Evolutionary conservation across 2,113 vertebrate species (phyloP).

Genomic region (Oryzias melastigma): DNA sequence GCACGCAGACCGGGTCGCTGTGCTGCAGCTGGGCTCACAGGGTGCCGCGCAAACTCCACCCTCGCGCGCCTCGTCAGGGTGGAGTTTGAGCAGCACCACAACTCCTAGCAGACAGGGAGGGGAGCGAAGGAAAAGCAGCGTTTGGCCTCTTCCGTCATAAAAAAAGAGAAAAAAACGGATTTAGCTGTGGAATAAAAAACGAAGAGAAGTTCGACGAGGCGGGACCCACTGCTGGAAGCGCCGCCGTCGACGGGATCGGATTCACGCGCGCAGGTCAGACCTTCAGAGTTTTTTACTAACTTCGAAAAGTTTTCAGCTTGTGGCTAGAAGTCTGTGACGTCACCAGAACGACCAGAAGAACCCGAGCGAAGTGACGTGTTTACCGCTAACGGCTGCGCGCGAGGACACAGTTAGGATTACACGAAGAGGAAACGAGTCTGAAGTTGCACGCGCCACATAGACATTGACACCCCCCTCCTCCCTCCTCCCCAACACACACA

Average conservation of each 20-base stretch:
- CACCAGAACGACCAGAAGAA: conserved; percentile 20
- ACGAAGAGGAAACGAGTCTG: conserved; percentile 4
- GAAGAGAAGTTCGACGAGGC: background rate
- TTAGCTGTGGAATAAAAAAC: conserved; percentile 9
- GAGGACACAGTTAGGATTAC: background rate
- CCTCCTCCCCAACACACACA: background rate
- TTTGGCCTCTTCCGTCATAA: conserved; percentile 33
- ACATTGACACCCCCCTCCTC: background rate
- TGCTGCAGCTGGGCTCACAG: background rate
- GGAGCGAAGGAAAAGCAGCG: conserved; percentile 45
- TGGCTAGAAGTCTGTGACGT: conserved; percentile 44
- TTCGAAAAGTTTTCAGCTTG: conserved; percentile 52
- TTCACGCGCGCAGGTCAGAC: conserved; percentile 50
- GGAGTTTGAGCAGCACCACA: conserved; percentile 44
- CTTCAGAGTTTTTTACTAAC: background rate
- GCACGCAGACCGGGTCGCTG: too few species aligned
- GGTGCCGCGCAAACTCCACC: conserved; percentile 38
- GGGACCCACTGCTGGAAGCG: conserved; percentile 9
- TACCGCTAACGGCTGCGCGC: background rate
- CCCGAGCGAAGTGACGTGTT: too few species aligned
- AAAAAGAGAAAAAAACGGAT: background rate
- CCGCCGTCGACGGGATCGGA: conserved; percentile 21
- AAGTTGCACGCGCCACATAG: conserved; percentile 14
- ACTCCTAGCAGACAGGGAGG: conserved; percentile 57
- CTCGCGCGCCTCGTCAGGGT: conserved; percentile 44